Evolutionary conservation across 2,113 vertebrate genomes (phyloP), one percentile per base, ranked within the genome.

Genomic region (Aspidoscelis tigris): DNA sequence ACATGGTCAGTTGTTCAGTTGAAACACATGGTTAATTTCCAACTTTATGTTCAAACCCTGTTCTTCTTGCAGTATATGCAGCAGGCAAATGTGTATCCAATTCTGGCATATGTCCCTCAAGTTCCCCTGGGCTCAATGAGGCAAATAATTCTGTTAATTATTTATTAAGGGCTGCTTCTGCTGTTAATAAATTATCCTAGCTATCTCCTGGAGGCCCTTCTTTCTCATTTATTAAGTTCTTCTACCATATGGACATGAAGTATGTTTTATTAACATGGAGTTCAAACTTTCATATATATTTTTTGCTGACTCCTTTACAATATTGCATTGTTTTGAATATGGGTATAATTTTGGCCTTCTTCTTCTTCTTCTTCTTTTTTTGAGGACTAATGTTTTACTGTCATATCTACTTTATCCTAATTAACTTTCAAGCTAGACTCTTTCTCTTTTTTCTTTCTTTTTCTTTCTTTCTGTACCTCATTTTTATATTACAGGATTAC

Each of bases 91-190:
- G 33, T 26, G 83, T 16, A 47, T 83, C 78, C 55, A 75, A 87
- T 92, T 88, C 90, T 91, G 86, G 87, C 82, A 88, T 90, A 88
- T 92, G 90, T 90, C 92, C 89, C 93, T 89, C 50, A 53, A 87
- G 80, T 61, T 93, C 94, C 88, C 89, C 84, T 88, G 91, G 87
- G 92, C 86, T 91, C 92, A 92, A 93, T 92, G 89, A 91, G 91
- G 91, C 91, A 92, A 93, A 94, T 94, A 92, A 94, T 93, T 93
- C 81, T 87, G 87, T 93, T 94, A 94, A 91, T 94, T 93, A 93
- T 95, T 94, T 95, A 95, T 88, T 90, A 93, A 90, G 89, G 89
- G 78, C 89, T 93, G 83, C 80, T 92, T 93, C 84, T 87, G 88
- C 88, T 88, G 91, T 93, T 91, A 89, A 92, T 94, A 92, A 91